These are phyloP conservation scores for Galagoides demidoff DNA, from an alignment of 2,797 vertebrate genomes.

Conservation along the genomic window DNA sequence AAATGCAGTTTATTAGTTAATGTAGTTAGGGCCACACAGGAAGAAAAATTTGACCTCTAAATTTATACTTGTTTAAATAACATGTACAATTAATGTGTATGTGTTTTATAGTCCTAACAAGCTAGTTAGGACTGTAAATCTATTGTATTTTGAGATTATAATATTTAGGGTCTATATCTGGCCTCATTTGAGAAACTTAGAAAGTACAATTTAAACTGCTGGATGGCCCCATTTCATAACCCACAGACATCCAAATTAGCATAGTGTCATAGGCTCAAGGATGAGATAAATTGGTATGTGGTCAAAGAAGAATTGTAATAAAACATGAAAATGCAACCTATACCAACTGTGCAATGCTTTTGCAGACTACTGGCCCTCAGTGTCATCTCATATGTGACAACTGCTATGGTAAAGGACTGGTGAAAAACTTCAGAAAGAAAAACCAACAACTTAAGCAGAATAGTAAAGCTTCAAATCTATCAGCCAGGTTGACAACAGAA, in stretches of 20 bases:
- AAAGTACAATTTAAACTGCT: slow-evolving; percentile 52
- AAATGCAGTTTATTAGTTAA: slow-evolving; percentile 68
- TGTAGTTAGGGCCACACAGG: slow-evolving; percentile 68
- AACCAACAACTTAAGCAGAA: not conserved
- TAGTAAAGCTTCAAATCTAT: not conserved
- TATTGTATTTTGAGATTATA: slow-evolving; percentile 50
- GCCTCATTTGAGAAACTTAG: slow-evolving; percentile 53
- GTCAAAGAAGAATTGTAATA: slow-evolving; percentile 67
- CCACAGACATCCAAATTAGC: slow-evolving; percentile 64
- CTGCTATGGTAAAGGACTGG: not conserved
- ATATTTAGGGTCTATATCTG: slow-evolving; percentile 51
- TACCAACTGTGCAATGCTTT: slow-evolving; percentile 18
- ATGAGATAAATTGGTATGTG: slow-evolving; percentile 30
- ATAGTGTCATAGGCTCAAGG: slow-evolving; percentile 18
- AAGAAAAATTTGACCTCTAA: slow-evolving; percentile 57
- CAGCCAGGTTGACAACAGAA: not conserved
- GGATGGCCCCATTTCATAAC: slow-evolving; percentile 46
- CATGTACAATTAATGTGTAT: not conserved
- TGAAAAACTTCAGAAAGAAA: not conserved
- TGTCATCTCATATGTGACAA: not conserved
- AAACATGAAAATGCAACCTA: slow-evolving; percentile 55
- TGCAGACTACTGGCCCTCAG: not conserved
- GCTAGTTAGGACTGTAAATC: not conserved
- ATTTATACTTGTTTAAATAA: slow-evolving; percentile 46
- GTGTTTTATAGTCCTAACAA: slow-evolving; percentile 42